These are phyloP conservation scores for Isotomurus palustris DNA, from an alignment of 2,888 invertebrate genomes.

Conservation along the genomic window DNA sequence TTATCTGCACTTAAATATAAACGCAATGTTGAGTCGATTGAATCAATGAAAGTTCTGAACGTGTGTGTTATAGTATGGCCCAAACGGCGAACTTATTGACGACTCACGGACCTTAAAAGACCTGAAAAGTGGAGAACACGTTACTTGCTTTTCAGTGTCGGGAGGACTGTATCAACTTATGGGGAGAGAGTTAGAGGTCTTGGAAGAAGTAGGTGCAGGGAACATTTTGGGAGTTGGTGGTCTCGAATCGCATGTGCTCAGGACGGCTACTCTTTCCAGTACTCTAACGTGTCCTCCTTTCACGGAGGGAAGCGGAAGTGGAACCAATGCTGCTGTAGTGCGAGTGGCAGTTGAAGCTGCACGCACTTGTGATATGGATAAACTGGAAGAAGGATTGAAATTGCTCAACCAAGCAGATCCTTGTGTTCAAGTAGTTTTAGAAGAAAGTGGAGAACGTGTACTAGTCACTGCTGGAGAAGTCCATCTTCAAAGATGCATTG, in stretches of 20 bases:
- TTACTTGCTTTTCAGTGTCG: conserved; percentile 62
- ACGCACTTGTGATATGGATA: conserved; percentile 66
- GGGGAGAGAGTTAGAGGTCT: conserved; percentile 80
- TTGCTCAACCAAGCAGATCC: conserved; percentile 91
- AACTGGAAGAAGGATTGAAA: conserved; percentile 62
- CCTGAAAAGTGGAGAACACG: conserved; percentile 60
- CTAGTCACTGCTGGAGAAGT: conserved; percentile 94
- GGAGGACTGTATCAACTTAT: conserved; percentile 82
- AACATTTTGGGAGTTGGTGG: conserved; percentile 87
- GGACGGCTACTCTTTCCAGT: conserved; percentile 83
- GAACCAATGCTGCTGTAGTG: conserved; percentile 85
- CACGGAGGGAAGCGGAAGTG: conserved; percentile 69
- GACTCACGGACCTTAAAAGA: conserved; percentile 57
- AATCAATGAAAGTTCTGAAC: no score
- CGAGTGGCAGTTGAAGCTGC: conserved; percentile 89
- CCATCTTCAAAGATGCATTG: conserved; percentile 90
- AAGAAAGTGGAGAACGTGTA: conserved; percentile 93
- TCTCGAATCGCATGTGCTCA: conserved; percentile 74
- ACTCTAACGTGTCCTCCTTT: conserved; percentile 80
- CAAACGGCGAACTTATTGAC: conserved; percentile 47
- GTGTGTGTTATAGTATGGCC: conserved; percentile 39
- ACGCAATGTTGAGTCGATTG: no score
- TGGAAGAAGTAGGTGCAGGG: conserved; percentile 79
- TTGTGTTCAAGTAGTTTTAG: conserved; percentile 81
- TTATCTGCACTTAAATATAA: no score